A percentile compares a stretch with the other conserved stretches of the same genome.
Conservation (phyloP, 2,888 invertebrate species). For the Petrolisthes manimaculis region DNA sequence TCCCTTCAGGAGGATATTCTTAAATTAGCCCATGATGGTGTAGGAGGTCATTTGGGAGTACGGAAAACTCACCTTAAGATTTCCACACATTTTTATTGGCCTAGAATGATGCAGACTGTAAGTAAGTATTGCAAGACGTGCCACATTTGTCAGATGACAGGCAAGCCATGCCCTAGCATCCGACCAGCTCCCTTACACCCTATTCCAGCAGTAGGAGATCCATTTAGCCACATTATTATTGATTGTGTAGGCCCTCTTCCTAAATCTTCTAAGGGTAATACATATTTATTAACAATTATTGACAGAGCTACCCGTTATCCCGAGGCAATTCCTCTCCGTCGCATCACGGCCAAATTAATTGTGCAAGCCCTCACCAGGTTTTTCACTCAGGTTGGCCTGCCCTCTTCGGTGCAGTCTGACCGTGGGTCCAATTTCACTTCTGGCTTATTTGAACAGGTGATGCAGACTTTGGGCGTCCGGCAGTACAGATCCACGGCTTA, state of each 20-base stretch:
- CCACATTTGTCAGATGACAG: neutral
- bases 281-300: constrained; percentile 14
- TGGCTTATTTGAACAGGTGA: constrained; percentile 16
- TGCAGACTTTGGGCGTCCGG: neutral
- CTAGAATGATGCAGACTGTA: constrained; percentile 3
- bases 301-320: constrained; percentile 28
- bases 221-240: constrained; percentile 19
- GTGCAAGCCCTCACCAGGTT: constrained; percentile 13
- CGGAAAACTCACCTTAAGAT: neutral
- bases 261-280: neutral
- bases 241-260: constrained; percentile 19
- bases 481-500: neutral
- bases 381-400: constrained; percentile 20
- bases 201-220: neutral
- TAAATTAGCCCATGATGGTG: neutral
- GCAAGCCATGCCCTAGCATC: constrained; percentile 13
- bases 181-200: neutral
- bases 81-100: neutral
- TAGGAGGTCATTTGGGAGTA: constrained; percentile 16
- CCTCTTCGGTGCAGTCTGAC: constrained; percentile 16
- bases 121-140: constrained; percentile 4
- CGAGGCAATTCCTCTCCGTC: constrained; percentile 12
- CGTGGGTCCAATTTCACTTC: constrained; percentile 33
- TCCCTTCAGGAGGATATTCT: neutral
- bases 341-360: constrained; percentile 13